Percentiles rank a stretch among this genome's conserved stretches.
Conservation (phyloP, 1,140 invertebrate species). For the Drosophila ironensis region DNA sequence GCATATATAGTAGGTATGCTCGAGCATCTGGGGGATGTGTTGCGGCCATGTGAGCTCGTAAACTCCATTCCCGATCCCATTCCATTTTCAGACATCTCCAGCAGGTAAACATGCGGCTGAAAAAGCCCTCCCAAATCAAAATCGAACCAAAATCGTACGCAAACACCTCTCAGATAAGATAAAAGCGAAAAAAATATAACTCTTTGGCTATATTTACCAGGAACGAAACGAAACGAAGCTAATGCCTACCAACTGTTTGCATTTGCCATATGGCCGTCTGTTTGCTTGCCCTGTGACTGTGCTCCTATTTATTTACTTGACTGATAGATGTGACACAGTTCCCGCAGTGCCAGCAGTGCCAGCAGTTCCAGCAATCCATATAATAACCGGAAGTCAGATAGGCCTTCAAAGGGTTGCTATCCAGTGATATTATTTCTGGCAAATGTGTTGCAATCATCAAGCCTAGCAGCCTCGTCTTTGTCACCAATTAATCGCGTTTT, state of each 20-base stretch:
- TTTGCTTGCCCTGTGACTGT: slow-evolving; percentile 22
- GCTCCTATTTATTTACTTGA: not conserved
- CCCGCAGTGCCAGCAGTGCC: too few species aligned
- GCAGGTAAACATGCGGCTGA: slow-evolving; percentile 18
- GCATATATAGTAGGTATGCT: not conserved
- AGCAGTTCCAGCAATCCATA: not conserved
- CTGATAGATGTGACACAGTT: slow-evolving; percentile 16
- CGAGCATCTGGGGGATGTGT: too few species aligned
- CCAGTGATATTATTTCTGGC: too few species aligned
- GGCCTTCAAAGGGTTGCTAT: not conserved
- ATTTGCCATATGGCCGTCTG: slow-evolving; percentile 20
- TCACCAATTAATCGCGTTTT: too few species aligned
- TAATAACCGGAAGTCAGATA: not conserved
- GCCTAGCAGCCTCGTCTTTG: too few species aligned
- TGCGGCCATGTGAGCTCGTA: slow-evolving; percentile 29
- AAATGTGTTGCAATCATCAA: too few species aligned
- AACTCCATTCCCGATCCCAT: slow-evolving; percentile 17
- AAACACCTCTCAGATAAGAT: slow-evolving; percentile 31
- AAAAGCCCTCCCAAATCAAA: slow-evolving; percentile 30
- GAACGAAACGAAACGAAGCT: not conserved
- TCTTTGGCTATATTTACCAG: slow-evolving; percentile 13
- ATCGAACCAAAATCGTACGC: slow-evolving; percentile 35
- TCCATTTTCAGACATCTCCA: slow-evolving; percentile 2
- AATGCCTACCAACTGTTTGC: slow-evolving; percentile 19
- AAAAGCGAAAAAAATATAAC: slow-evolving; percentile 32